Base-by-base conservation (phyloP, 2,888 invertebrate genomes). In the Cartodere bifasciata region DNA sequence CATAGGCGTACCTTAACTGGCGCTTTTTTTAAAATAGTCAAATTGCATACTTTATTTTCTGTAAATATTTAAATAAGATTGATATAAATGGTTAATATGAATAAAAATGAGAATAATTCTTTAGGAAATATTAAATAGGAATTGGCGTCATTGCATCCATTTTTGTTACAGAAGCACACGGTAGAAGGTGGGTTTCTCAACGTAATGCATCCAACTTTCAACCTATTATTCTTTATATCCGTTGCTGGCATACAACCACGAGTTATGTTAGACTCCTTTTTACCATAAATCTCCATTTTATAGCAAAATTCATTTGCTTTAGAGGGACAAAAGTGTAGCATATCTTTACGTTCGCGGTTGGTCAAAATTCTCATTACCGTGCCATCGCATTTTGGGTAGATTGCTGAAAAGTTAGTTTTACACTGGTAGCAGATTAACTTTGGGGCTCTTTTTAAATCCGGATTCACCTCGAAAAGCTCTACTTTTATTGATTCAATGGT, bases 391-490 rank as follows among this genome's bases (percentile, higher is more conserved):
- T 39, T 24, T 2, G 46, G 46, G 9, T 34, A 14, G 7, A 33
- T 20, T 17, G 42, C 42, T 4, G 23, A 4, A 20, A 31, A 27
- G 7, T 42, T 35, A 1, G 45, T 39, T 23, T 36, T 23, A 23
- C 47, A 47, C 32, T 47, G 47, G 15, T 44, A 46, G 29, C 47
- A 47, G 6, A 42, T 32, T 20, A 47, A 30, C 34, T 34, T 38
- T 31, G 37, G 42, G 9, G 47, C 41, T 20, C 37, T 32, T 13
- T 14, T 25, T 12, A 41, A 25, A 32, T 41, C 38, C 13, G 41
- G 42, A 29, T 40, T n/a, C n/a, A n/a, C n/a, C n/a, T n/a, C n/a
- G n/a, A n/a, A 31, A 15, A 31, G n/a, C 6, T 20, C 20, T 20
- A 7, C 20, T 17, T 34, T 35, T 31, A 20, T 29, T 14, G 13